These are phyloP conservation scores for Spilogale gracilis DNA, from an alignment of 2,113 vertebrate genomes.

Conservation along the genomic window DNA sequence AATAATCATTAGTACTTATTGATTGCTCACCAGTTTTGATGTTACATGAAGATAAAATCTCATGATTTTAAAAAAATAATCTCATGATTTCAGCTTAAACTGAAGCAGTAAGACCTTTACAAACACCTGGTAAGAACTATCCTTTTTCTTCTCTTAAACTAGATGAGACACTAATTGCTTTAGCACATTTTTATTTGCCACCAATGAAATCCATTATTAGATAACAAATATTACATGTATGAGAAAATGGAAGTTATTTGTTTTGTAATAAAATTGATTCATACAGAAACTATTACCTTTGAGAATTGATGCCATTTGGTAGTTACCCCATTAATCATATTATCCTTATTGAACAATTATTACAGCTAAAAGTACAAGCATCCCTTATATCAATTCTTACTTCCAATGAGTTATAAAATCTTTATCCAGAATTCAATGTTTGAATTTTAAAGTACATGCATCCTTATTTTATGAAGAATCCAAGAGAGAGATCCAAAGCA, in stretches of 20 bases:
- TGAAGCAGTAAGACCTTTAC: neutral
- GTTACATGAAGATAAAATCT: neutral
- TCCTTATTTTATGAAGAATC: conserved; percentile 19
- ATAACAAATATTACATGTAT: conserved; percentile 20
- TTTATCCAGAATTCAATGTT: neutral
- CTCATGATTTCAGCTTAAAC: neutral
- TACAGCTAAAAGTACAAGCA: neutral
- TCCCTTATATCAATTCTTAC: neutral
- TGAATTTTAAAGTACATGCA: neutral
- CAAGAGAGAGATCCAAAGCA: neutral
- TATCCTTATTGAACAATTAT: neutral
- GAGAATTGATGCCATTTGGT: neutral
- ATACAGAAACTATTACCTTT: conserved; percentile 2
- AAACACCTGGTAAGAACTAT: neutral
- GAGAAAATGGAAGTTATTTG: neutral
- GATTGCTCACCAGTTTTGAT: conserved; percentile 9
- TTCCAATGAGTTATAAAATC: neutral
- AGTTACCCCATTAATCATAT: neutral
- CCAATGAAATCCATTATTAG: neutral
- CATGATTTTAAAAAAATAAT: neutral
- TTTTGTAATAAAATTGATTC: neutral
- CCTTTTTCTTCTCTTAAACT: conserved; percentile 13
- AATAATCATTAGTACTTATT: conserved; percentile 8
- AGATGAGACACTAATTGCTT: conserved; percentile 11
- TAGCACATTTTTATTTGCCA: conserved; percentile 23